phyloP scores from a whole-genome alignment of 2,113 vertebrate species.

The Panurus biarmicus region DNA sequence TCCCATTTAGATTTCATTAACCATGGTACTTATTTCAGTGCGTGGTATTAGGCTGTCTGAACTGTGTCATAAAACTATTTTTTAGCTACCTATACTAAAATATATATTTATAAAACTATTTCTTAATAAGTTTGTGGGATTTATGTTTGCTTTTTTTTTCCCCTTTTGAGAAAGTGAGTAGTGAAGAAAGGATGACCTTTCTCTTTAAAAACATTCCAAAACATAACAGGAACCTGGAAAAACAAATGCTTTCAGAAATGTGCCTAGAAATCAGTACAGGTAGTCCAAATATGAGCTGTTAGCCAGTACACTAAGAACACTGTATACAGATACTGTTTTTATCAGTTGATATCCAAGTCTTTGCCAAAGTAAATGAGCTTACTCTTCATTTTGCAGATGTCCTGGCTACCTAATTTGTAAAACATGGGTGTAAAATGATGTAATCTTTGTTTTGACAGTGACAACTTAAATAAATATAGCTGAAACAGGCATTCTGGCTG shows the following conservation, averaged over 20 bases:
- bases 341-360: not conserved
- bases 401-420: conserved; percentile 6
- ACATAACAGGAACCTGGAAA: not conserved
- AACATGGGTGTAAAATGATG: not conserved
- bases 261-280: not conserved
- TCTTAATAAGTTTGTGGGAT: not conserved
- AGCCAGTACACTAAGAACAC: not conserved
- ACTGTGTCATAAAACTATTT: not conserved
- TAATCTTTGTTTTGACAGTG: conserved; percentile 19
- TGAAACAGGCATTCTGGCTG: not conserved
- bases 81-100: not conserved
- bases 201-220: not conserved
- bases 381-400: not conserved
- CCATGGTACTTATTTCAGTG: not conserved
- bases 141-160: not conserved
- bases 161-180: not conserved
- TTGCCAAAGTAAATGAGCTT: not conserved
- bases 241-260: not conserved
- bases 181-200: not conserved
- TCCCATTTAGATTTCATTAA: not conserved
- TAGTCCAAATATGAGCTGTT: not conserved
- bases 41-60: not conserved
- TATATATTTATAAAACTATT: not conserved
- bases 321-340: not conserved
- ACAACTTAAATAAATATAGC: not conserved